phyloP scores from a whole-genome alignment of 2,797 vertebrate species.

The Setipinna tenuifilis region DNA sequence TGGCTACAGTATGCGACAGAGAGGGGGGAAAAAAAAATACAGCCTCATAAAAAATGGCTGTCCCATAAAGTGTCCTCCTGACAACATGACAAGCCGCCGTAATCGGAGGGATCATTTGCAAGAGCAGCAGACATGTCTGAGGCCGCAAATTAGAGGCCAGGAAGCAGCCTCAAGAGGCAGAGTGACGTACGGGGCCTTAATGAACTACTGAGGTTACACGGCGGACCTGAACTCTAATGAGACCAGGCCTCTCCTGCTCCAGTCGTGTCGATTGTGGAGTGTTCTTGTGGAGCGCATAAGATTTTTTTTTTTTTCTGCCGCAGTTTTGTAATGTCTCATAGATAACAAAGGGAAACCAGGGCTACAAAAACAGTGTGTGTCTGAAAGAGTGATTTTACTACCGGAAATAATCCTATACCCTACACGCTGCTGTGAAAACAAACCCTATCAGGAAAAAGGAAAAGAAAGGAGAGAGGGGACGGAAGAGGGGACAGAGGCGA shows the following conservation, averaged over 20 bases:
- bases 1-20: neutral
- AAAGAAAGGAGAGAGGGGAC: neutral
- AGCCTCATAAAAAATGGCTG: constrained; percentile 47
- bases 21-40: constrained; percentile 27
- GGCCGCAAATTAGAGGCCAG: constrained; percentile 36
- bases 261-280: neutral
- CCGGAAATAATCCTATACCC: neutral
- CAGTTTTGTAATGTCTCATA: neutral
- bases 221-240: neutral
- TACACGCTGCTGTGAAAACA: constrained; percentile 4
- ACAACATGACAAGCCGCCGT: constrained; percentile 46
- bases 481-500: neutral
- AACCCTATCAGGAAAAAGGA: neutral
- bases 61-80: constrained; percentile 45
- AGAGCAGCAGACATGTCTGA: constrained; percentile 46
- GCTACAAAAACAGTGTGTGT: neutral
- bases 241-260: neutral
- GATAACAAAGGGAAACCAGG: neutral
- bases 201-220: neutral
- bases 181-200: neutral
- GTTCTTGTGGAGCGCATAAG: neutral
- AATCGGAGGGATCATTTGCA: constrained; percentile 50
- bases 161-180: neutral
- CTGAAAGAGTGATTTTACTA: neutral
- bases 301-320: too few relatives aligned